A percentile compares a stretch with the other conserved stretches of the same genome.
Evolutionary conservation across 2,888 invertebrate species (phyloP).

Genomic region (Geophilus truncorum): DNA sequence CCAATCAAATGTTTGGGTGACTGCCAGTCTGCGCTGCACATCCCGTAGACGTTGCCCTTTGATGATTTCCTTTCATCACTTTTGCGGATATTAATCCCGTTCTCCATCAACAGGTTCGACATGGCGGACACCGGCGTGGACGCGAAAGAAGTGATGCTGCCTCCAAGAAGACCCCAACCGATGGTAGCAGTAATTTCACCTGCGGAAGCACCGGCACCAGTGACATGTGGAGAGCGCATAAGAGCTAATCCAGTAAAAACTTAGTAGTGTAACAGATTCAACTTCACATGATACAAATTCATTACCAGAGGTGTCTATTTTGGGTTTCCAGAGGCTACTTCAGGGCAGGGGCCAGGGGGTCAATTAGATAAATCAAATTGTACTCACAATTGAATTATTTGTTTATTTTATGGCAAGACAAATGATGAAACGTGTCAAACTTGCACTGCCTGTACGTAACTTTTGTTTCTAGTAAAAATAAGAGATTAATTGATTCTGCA

Average conservation of each 20-base stretch:
- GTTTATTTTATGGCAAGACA: no score
- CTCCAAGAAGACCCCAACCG: neutral
- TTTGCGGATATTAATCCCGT: neutral
- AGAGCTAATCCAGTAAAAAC: neutral
- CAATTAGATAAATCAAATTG: no score
- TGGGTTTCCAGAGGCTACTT: no score
- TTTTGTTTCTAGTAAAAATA: no score
- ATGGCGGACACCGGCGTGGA: neutral
- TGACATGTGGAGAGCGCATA: neutral
- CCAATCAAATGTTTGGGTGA: constrained; percentile 3
- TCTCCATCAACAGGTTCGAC: neutral
- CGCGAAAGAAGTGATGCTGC: neutral
- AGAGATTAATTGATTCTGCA: neutral
- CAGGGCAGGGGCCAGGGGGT: no score
- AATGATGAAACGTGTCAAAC: no score
- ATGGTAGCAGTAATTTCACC: neutral
- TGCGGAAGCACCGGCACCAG: neutral
- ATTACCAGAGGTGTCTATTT: no score
- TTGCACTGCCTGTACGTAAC: no score
- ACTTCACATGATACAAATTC: no score
- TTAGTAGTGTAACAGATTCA: no score
- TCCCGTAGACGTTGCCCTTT: neutral
- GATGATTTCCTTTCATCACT: neutral
- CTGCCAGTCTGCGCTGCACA: constrained; percentile 15
- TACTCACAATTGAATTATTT: no score